Evolutionary conservation across 2,113 vertebrate genomes (phyloP).

Genomic region (Reinhardtius hippoglossoides): DNA sequence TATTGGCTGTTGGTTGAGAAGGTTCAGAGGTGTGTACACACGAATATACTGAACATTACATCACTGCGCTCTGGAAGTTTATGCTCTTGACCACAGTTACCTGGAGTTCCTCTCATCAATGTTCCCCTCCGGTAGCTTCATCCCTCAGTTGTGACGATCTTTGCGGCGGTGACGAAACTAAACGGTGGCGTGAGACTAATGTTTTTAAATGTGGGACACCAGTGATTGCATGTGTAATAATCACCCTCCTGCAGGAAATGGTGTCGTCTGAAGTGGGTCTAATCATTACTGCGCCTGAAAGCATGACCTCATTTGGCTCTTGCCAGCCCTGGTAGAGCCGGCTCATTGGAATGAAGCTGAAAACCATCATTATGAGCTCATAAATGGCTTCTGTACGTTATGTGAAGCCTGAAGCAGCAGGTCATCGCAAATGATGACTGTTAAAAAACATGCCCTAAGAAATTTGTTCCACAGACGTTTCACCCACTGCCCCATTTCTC

Average conservation of each 20-base stretch:
- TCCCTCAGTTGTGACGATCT: neutral
- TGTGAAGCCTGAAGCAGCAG: constrained; percentile 15
- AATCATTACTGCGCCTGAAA: constrained; percentile 33
- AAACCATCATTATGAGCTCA: constrained; percentile 43
- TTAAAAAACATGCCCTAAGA: neutral
- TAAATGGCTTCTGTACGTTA: constrained; percentile 31
- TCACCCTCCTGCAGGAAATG: constrained; percentile 31
- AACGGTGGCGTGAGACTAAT: neutral
- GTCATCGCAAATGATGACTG: constrained; percentile 7
- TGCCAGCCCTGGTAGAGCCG: constrained; percentile 14
- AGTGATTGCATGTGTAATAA: constrained; percentile 29
- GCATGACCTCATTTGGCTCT: constrained; percentile 59
- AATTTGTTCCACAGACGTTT: constrained; percentile 16
- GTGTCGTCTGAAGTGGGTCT: constrained; percentile 12
- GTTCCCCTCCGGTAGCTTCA: neutral
- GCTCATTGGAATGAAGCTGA: constrained; percentile 18
- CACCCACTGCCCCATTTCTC: constrained; percentile 54
- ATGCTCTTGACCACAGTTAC: neutral
- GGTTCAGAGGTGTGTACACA: constrained; percentile 32
- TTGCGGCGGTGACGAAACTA: neutral
- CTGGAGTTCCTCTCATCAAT: constrained; percentile 6
- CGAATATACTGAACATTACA: constrained; percentile 32
- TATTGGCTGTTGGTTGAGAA: constrained; percentile 60
- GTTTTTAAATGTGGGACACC: constrained; percentile 8
- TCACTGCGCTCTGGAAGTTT: constrained; percentile 22